Percentiles rank a stretch among this genome's conserved stretches.
Evolutionary conservation across 1,140 invertebrate genomes (phyloP).

Genomic region (honey bee (Apis mellifera)): Amel_HAv3.1 CM009931.2:2603501-2604000

Average conservation of each 20-base stretch:
- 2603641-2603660: too few species aligned
- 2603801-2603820: constrained; percentile 15
- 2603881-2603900: not conserved
- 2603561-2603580: constrained; percentile 30
- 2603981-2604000: too few species aligned
- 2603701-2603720: constrained; percentile 29
- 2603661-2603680: constrained; percentile 5
- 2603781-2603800: not conserved
- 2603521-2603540: constrained; percentile 4
- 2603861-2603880: not conserved
- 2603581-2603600: constrained; percentile 18
- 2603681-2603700: constrained; percentile 29
- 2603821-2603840: constrained; percentile 7
- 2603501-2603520: not conserved
- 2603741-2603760: constrained; percentile 24
- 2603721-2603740: constrained; percentile 8
- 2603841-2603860: not conserved
- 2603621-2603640: constrained; percentile 36
- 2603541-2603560: constrained; percentile 25
- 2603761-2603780: constrained; percentile 30
- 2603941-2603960: too few species aligned
- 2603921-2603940: too few species aligned
- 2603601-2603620: constrained; percentile 21
- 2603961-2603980: too few species aligned
- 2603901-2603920: too few species aligned